A percentile compares a stretch with the other conserved stretches of the same genome.
These are phyloP conservation scores for Varanus komodoensis DNA, from an alignment of 2,113 vertebrate genomes.

Conservation along the genomic window DNA sequence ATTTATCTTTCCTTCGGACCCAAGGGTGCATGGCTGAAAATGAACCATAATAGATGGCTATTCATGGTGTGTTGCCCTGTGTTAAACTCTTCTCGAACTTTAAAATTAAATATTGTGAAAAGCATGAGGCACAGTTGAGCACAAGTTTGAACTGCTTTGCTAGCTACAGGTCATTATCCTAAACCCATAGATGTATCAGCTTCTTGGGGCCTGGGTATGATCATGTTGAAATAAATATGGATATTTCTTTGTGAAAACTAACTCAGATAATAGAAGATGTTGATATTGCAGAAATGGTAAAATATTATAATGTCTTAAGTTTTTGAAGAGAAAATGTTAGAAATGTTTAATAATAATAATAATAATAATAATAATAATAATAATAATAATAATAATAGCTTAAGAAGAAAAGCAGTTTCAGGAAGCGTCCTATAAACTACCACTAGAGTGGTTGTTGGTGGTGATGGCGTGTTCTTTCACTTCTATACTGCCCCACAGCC, in stretches of 20 bases:
- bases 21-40: neutral
- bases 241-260: neutral
- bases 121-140: neutral
- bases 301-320: neutral
- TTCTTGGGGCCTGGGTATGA: neutral
- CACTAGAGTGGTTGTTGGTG: neutral
- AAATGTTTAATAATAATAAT: too few relatives aligned
- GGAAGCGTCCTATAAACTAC: too few relatives aligned
- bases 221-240: neutral
- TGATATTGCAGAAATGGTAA: neutral
- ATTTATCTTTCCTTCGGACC: neutral
- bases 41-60: neutral
- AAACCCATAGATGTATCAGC: neutral
- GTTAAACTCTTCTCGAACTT: neutral
- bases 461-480: too few relatives aligned
- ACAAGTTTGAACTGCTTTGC: neutral
- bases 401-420: too few relatives aligned
- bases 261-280: neutral
- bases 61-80: neutral
- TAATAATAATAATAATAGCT: too few relatives aligned
- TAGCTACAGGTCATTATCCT: neutral
- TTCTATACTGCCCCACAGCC: too few relatives aligned
- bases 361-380: too few relatives aligned
- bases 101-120: neutral
- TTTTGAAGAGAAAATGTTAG: too few relatives aligned